Base-by-base conservation (phyloP, 2,888 invertebrate species). In the Pseudanteris insignis region DNA sequence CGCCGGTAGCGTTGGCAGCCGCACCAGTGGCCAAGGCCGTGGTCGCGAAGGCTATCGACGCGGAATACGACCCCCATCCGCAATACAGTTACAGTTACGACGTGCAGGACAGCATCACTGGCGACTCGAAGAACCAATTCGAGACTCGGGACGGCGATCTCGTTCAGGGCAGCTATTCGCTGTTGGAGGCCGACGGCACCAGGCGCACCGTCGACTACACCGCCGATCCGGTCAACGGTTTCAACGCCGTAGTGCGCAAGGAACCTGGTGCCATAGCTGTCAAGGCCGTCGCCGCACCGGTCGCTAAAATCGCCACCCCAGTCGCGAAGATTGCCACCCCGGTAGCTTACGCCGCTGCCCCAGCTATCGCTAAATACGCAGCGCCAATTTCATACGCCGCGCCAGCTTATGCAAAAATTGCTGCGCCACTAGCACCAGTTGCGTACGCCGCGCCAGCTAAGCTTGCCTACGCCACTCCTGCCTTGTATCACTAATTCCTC, bases 1-100 rank as follows among this genome's bases (percentile, higher is more conserved):
- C 55, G 1, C 55, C 55, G 11, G 34, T 41, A 2, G 51, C 44
- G 8, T 7, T 38, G 13, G 88, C 89, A n/a, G 87, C 88, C 70
- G 61, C 67, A 6, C 68, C 65, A 18, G 44, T 63, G 12, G 64
- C 62, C 5, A 62, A 67, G 40, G 37, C 48, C 14, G 50, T 48
- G 0, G 50, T 41, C 3, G 28, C 57, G 2, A 67, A 68, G 47
- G 54, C 64, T 8, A 47, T 71, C 38, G 68, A 68, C 32, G 63
- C 59, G 28, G 65, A 63, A 14, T 70, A 57, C 61, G 69, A 63
- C 51, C 69, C 67, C 0, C 59, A 69, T 14, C 67, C 70, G 7
- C 81, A 67, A 13, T 70, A 70, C 64, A 66, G 64, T 36, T 70
- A 64, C 44, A 66, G 62, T 21, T 68, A 70, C 51, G 70, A 65